Base-by-base conservation (phyloP, 2,113 vertebrate species). In the Amia ocellicauda region DNA sequence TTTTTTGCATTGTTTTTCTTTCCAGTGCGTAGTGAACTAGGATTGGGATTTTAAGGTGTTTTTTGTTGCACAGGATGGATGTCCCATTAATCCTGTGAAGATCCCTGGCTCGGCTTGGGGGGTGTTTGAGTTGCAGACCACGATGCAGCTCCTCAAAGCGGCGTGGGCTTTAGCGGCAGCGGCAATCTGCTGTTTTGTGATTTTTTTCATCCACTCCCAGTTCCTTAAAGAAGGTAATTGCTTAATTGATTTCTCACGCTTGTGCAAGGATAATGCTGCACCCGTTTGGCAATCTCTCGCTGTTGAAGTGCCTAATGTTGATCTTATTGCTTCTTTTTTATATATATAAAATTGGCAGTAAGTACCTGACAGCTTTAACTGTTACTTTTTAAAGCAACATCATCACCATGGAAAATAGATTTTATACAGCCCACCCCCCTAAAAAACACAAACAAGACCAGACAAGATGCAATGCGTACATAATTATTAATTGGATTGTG, bases 71-170 rank as follows among this genome's bases (percentile, higher is more conserved):
- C 66, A 78, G 66, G 70, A 69, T 67, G 78, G 73, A 76, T 78
- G 70, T 66, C 72, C 60, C 76, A 54, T 69, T 60, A 68, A 71
- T 77, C 73, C 60, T 74, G 70, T 69, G 81, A 84, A 73, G 76
- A 81, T 79, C 80, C 77, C 64, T 74, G 79, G 68, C 78, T 75
- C 86, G 82, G 83, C 81, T 87, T 81, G 87, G 79, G 86, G 88
- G 89, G 86, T 86, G 86, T 84, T 88, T 87, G 87, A 76, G 80
- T 84, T 84, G 84, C 82, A 74, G 84, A 88, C 85, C 92, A 93
- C 90, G 89, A 98, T 98, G 96, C 95, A 96, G 93, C 92, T 94
- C 83, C 91, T 93, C 86, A 90, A 93, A 91, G 91, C 95, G 80
- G 91, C 93, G 88, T 98, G 94, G 93, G 93, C 94, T 85, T 84